phyloP scores from a whole-genome alignment of 64 coral and sea anemone genomes.

The Pocillopora verrucosa region DNA sequence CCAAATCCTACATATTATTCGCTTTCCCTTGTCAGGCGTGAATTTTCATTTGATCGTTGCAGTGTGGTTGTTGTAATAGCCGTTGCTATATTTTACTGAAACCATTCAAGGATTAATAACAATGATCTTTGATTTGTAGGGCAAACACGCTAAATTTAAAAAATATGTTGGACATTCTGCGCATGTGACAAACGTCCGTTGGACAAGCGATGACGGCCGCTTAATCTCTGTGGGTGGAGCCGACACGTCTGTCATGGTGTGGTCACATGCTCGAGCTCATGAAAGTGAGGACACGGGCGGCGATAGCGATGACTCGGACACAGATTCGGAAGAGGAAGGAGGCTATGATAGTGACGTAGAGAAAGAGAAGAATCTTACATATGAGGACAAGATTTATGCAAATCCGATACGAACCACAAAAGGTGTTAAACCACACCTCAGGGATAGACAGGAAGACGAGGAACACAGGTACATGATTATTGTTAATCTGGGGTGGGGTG shows the following conservation, averaged over 20 bases:
- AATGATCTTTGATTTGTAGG: constrained; percentile 38
- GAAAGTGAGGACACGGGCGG: constrained; percentile 57
- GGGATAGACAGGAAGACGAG: constrained; percentile 67
- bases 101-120: no score
- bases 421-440: constrained; percentile 88
- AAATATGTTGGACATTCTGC: constrained; percentile 98
- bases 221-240: constrained; percentile 93
- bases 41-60: no score
- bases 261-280: constrained; percentile 76
- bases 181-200: constrained; percentile 97
- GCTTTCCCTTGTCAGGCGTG: no score
- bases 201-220: constrained; percentile 82
- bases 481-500: neutral
- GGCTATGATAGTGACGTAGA: constrained; percentile 97
- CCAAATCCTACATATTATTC: no score
- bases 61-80: no score
- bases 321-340: constrained; percentile 94
- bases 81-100: no score
- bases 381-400: constrained; percentile 96
- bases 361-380: constrained; percentile 86
- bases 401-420: constrained; percentile 90
- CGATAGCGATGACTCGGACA: constrained; percentile 96
- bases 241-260: constrained; percentile 95
- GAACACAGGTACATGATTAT: constrained; percentile 47
- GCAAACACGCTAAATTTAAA: constrained; percentile 94